phyloP scores from a whole-genome alignment of 2,113 vertebrate species.

The Sceloporus undulatus region DNA sequence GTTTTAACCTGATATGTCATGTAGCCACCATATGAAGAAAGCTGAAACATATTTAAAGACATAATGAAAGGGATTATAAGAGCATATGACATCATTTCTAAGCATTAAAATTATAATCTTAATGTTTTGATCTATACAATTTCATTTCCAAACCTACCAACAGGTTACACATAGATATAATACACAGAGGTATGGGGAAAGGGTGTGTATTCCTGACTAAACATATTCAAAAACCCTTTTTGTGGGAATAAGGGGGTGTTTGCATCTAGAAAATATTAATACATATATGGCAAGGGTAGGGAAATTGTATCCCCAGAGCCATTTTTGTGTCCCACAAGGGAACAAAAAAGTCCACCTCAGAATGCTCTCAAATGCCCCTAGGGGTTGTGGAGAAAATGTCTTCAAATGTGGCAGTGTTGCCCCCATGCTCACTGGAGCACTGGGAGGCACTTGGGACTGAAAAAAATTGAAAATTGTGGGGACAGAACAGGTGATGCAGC shows the following conservation, averaged over 20 bases:
- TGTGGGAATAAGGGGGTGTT: not conserved
- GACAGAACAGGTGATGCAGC: no score
- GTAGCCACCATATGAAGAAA: slow-evolving; percentile 94
- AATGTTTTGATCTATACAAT: not conserved
- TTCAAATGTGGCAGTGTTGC: no score
- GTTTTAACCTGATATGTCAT: slow-evolving; percentile 93
- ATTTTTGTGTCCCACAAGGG: no score
- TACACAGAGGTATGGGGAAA: not conserved
- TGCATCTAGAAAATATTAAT: not conserved
- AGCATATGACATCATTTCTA: not conserved
- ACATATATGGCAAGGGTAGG: no score
- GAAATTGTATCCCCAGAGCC: no score
- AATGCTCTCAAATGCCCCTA: no score
- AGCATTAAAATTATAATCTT: not conserved
- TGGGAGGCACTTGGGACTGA: no score
- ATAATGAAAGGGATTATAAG: not conserved
- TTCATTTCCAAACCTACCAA: not conserved
- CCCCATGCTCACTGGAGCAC: no score
- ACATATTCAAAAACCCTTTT: not conserved
- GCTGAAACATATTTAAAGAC: slow-evolving; percentile 72
- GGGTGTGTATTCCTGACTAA: no score
- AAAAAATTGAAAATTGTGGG: no score
- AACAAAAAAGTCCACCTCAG: no score
- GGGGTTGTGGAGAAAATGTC: no score
- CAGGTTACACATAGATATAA: not conserved